Base-by-base conservation (phyloP, 2,888 invertebrate genomes). In the Mystacides longicornis region DNA sequence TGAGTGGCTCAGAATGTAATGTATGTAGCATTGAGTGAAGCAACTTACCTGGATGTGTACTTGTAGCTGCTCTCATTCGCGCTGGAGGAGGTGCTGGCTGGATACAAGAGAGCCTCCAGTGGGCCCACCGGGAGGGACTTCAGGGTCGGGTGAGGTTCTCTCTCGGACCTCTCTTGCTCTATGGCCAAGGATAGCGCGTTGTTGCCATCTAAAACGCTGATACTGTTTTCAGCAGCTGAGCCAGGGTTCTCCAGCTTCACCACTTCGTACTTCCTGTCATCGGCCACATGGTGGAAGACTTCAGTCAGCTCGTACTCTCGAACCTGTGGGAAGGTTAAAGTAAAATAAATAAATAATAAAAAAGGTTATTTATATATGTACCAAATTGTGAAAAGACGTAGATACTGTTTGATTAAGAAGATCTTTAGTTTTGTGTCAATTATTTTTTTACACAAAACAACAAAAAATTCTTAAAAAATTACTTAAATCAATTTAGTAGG, bases 241-340 rank as follows among this genome's bases (percentile, higher is more conserved):
- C 37, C 37, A 50, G 70, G 65, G 64, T 81, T 81, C 65, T 83
- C 82, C 65, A 82, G 73, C 64, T 81, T 79, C 14, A 87, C 74
- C 45, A 86, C 83, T 68, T 87, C 87, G 73, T 87, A 87, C 68
- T 81, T 79, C 62, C 82, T 79, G 65, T 89, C 88, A 70, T 90
- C 89, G 70, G 88, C 88, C 64, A 81, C 78, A 67, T 86, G 87
- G 74, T 90, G 89, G 72, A 91, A 91, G 62, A 88, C 88, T 74
- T 91, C 90, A 62, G 88, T 87, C 63, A 92, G 75, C 70, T 90
- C 90, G 77, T 92, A 93, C 74, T 92, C 91, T 66, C 87, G 88
- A 62, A 91, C 78, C 91, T 92, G 76, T 52, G 68, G 5, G 14
- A 45, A 3, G 20, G n/a, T n/a, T n/a, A n/a, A n/a, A n/a, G n/a